Evolutionary conservation across 2,113 vertebrate genomes (phyloP), one percentile per base, ranked within the genome.

Genomic region (Nothobranchius furzeri): DNA sequence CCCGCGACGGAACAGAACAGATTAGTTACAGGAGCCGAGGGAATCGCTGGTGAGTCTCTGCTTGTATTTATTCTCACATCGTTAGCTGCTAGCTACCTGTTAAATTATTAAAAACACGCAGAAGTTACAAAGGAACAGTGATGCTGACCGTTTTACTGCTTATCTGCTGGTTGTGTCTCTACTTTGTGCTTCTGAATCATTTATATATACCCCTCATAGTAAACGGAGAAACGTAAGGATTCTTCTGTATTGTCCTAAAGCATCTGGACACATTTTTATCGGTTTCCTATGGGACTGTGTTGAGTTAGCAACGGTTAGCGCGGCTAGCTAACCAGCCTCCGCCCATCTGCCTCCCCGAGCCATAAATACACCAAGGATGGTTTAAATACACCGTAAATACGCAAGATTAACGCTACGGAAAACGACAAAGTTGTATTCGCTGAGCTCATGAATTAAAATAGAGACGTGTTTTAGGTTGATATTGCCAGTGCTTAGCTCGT

Each of bases 281-380:
- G 2, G 15, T n/a, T 59, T 6, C 65, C 51, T 17, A 9, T 6
- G 8, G 42, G 13, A 7, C 43, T 0, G 37, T 7, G 5, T 0
- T 1, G 12, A 14, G 58, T 73, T 46, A 40, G 82, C 73, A 63
- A 70, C n/a, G 25, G 53, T 74, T 82, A 82, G 81, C 84, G 61
- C 47, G 61, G 76, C 76, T 86, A 81, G 86, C 78, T 78, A 68
- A 66, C 82, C 7, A 83, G 82, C 70, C 84, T n/a, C 85, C 88
- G 84, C 87, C 87, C 87, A 77, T 45, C 53, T 59, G 48, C 46
- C 60, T 52, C 37, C 60, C 15, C 36, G 10, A 51, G 9, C 52
- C 35, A 25, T 12, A 20, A 36, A 17, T n/a, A 3, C 66, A 15
- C 2, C 3, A 36, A 17, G 8, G 15, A 14, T 40, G 17, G 5